Percentiles rank a stretch among this genome's conserved stretches.
phyloP scores from a whole-genome alignment of 2,888 invertebrate genomes.

The Heterodera filipjevi region DNA sequence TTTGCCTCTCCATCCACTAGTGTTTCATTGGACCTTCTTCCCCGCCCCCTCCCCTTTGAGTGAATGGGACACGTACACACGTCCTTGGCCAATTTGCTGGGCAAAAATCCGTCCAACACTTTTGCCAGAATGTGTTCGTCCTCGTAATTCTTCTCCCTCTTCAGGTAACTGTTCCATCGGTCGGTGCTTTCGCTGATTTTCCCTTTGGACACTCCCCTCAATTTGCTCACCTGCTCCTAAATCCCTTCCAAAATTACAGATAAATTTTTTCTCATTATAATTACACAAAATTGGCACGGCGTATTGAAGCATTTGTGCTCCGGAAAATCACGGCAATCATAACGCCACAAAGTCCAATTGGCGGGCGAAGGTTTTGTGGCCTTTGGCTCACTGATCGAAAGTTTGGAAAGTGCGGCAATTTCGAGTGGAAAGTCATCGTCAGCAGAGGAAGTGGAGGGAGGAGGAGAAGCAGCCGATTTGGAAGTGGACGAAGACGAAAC shows the following conservation, averaged over 20 bases:
- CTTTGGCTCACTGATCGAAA: not conserved
- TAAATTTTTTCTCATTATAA: not conserved
- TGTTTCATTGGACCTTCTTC: too few relatives aligned
- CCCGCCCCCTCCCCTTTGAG: too few relatives aligned
- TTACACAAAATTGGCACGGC: not conserved
- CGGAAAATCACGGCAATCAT: conserved; percentile 21
- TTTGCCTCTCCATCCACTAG: too few relatives aligned
- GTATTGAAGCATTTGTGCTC: conserved; percentile 6
- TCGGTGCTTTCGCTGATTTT: not conserved
- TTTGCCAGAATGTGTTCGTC: not conserved
- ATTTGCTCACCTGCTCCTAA: not conserved
- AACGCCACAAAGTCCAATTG: conserved; percentile 19
- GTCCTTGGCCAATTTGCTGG: not conserved
- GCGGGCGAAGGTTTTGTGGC: not conserved
- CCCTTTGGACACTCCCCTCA: not conserved
- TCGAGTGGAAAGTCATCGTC: not conserved
- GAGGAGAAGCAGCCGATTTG: not conserved
- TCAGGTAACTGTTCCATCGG: not conserved
- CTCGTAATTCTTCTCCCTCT: not conserved
- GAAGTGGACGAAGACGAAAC: not conserved
- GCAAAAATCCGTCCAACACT: not conserved
- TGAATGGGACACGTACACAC: not conserved
- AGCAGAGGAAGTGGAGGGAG: not conserved
- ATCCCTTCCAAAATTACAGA: not conserved
- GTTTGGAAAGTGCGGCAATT: not conserved